Base-by-base conservation (phyloP, 2,113 vertebrate species). In the Nothocercus nigrocapillus region DNA sequence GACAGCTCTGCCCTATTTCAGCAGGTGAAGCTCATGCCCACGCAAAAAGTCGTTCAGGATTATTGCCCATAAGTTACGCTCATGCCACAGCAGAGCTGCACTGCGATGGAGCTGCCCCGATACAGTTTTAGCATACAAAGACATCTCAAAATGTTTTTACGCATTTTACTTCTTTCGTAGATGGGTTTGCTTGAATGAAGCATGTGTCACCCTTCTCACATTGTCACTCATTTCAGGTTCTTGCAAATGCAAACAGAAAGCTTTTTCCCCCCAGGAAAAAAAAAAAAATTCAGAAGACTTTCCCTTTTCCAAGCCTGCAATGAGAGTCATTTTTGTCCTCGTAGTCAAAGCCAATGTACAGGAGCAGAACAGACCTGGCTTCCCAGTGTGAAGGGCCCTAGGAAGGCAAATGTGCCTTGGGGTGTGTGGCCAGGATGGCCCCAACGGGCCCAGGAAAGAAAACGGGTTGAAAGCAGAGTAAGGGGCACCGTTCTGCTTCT, bases 81-180 rank as follows among this genome's bases (percentile, higher is more conserved):
- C 0, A 0, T 61, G 42, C 56, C 79, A n/a, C 47, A 51, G 70
- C 56, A 88, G 22, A 47, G 30, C 3, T 3, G 0, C 42, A 17
- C 0, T 2, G 3, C 6, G 56, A 25, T 38, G 34, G 14, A 45
- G 24, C 47, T 80, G 74, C 27, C 13, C 82, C 75, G 18, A 53
- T 14, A 12, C n/a, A 40, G 19, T 3, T 67, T 7, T 20, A 1
- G 0, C 0, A 0, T 2, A 9, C 67, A 11, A 40, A 36, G 11
- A 28, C n/a, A 47, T 13, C 51, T 4, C 7, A 9, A 74, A 34
- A 0, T 47, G n/a, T 2, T 19, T 49, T n/a, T 67, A 7, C 19
- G 34, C 18, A 18, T 36, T 87, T 80, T 2, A 15, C 5, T 22
- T 27, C 11, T 16, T 82, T 32, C 6, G 17, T 40, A 3, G 4